Percentiles rank a stretch among this genome's conserved stretches.
phyloP scores from a whole-genome alignment of 2,113 vertebrate genomes.

The Peromyscus polionotus region DNA sequence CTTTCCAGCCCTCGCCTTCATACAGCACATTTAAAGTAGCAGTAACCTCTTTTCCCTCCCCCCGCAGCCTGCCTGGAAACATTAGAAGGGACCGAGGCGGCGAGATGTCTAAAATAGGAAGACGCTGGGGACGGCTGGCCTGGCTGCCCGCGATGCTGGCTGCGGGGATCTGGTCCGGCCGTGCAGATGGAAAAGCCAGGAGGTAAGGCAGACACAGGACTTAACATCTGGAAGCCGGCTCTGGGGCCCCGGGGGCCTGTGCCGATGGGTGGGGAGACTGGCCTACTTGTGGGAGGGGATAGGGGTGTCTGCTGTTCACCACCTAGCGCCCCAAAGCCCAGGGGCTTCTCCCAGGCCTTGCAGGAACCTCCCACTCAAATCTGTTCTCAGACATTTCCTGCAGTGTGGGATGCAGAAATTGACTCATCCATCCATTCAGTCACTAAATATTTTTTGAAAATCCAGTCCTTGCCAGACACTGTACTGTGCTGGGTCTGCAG shows the following conservation, averaged over 20 bases:
- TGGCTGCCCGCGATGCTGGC: conserved; percentile 75
- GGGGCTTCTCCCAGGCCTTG: conserved; percentile 78
- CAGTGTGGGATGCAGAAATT: conserved; percentile 77
- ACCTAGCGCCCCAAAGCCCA: conserved; percentile 63
- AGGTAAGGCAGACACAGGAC: conserved; percentile 62
- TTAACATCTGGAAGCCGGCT: conserved; percentile 72
- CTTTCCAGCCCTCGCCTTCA: conserved; percentile 87
- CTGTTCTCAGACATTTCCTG: conserved; percentile 84
- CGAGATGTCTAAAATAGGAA: conserved; percentile 85
- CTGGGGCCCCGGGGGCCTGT: not conserved
- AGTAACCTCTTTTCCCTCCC: conserved; percentile 88
- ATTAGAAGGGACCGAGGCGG: conserved; percentile 82
- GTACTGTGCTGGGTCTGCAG: conserved; percentile 1
- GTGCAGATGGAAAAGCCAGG: conserved; percentile 61
- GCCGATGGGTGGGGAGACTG: not conserved
- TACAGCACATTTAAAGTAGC: conserved; percentile 91
- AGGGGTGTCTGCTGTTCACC: not conserved
- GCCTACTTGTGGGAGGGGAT: not conserved
- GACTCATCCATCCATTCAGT: conserved; percentile 83
- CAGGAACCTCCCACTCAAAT: conserved; percentile 83
- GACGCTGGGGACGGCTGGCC: conserved; percentile 74
- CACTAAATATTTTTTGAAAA: conserved; percentile 69
- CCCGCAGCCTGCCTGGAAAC: conserved; percentile 82
- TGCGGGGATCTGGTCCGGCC: conserved; percentile 69
- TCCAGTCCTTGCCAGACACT: conserved; percentile 62